phyloP scores from a whole-genome alignment of 2,888 invertebrate species.

The Ormia ochracea region DNA sequence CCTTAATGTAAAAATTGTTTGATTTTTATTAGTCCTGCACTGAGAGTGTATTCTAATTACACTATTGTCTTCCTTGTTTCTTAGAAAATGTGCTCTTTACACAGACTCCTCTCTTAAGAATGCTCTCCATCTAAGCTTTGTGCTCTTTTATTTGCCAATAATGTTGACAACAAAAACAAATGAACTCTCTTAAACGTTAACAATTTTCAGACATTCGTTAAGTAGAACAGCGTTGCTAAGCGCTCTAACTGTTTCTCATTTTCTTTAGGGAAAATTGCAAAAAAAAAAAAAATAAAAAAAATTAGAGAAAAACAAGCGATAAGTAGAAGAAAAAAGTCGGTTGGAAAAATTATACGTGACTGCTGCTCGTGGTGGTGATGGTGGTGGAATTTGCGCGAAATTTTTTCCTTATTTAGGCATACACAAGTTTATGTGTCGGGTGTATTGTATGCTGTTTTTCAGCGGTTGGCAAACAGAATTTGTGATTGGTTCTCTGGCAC shows the following conservation, averaged over 20 bases:
- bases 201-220: background rate
- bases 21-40: background rate
- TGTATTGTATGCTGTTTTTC: background rate
- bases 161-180: background rate
- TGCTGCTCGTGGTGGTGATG: conserved; percentile 29
- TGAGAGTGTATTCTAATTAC: background rate
- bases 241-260: conserved; percentile 11
- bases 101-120: conserved; percentile 3
- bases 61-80: background rate
- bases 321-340: no score
- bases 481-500: conserved; percentile 64
- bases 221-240: background rate
- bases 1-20: background rate
- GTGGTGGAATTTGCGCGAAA: conserved; percentile 57
- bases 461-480: conserved; percentile 64
- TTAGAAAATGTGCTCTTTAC: background rate
- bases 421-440: background rate
- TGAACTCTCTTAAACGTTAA: background rate
- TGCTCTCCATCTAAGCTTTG: conserved; percentile 1
- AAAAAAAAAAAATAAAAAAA: background rate
- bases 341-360: conserved; percentile 20
- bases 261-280: conserved; percentile 1
- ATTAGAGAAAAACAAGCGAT: no score
- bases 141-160: background rate
- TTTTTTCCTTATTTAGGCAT: conserved; percentile 44